A percentile compares a stretch with the other conserved stretches of the same genome.
Evolutionary conservation across 2,888 invertebrate species (phyloP).

Genomic region (Hylaea fasciaria): DNA sequence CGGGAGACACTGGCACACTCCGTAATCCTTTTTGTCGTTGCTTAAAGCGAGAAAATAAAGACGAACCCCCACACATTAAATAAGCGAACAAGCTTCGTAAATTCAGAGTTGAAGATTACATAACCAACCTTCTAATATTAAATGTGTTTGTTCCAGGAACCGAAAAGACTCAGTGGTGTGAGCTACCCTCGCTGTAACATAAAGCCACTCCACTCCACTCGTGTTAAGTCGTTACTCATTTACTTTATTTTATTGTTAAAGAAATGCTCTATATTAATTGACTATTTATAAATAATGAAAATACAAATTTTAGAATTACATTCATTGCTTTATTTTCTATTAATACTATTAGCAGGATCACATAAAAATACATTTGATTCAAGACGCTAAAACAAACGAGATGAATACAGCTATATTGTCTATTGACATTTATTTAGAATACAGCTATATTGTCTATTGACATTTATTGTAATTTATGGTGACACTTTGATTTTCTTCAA

Average conservation of each 20-base stretch:
- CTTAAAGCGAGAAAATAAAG: too few relatives aligned
- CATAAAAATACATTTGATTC: not conserved
- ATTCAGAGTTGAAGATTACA: too few relatives aligned
- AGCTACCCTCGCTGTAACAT: slow-evolving; percentile 55
- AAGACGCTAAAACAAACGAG: too few relatives aligned
- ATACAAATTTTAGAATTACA: slow-evolving; percentile 77
- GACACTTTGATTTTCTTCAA: too few relatives aligned
- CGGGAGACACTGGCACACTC: too few relatives aligned
- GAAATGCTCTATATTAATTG: slow-evolving; percentile 69
- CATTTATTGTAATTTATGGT: too few relatives aligned
- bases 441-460: too few relatives aligned
- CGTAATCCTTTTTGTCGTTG: too few relatives aligned
- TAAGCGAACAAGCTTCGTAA: too few relatives aligned
- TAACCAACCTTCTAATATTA: not conserved
- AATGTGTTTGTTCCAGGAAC: slow-evolving; percentile 70
- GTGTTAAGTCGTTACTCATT: slow-evolving; percentile 77
- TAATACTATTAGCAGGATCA: not conserved
- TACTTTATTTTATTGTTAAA: slow-evolving; percentile 76
- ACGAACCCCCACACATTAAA: too few relatives aligned
- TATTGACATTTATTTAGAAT: too few relatives aligned
- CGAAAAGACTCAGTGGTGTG: slow-evolving; percentile 83
- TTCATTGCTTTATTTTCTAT: slow-evolving; percentile 36
- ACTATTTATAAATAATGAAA: slow-evolving; percentile 81
- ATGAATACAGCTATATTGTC: too few relatives aligned
- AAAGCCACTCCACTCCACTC: slow-evolving; percentile 62